Percentiles rank a stretch among this genome's conserved stretches.
Evolutionary conservation across 2,797 vertebrate genomes (phyloP).

Genomic region (Sebastes hopkinsi): DNA sequence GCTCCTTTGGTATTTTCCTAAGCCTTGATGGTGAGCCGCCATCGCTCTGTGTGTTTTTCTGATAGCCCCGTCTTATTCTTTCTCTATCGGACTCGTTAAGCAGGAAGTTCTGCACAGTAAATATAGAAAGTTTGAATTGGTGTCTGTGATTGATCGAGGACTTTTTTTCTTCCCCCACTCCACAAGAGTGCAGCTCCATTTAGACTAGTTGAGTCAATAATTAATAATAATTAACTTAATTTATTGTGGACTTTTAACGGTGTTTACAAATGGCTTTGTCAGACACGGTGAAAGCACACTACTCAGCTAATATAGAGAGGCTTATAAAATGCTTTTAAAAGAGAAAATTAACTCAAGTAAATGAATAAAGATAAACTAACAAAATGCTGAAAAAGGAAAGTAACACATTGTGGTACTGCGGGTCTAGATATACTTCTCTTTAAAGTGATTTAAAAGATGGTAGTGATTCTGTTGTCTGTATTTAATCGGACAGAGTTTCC

Average conservation of each 20-base stretch:
- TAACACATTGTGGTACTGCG: not conserved
- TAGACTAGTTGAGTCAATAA: slow-evolving; percentile 10
- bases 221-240: slow-evolving; percentile 20
- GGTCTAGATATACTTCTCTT: not conserved
- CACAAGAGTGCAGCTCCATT: not conserved
- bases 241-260: not conserved
- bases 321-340: not conserved
- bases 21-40: slow-evolving; percentile 45
- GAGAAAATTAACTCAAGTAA: not conserved
- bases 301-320: not conserved
- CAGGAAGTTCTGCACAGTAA: slow-evolving; percentile 19
- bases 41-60: slow-evolving; percentile 43
- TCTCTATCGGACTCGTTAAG: slow-evolving; percentile 17
- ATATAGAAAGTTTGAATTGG: slow-evolving; percentile 22
- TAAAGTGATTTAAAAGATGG: not conserved
- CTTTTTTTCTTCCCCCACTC: not conserved
- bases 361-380: not conserved
- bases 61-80: slow-evolving; percentile 23
- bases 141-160: not conserved
- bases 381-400: not conserved
- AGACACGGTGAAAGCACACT: not conserved
- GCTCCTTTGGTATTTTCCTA: slow-evolving; percentile 57
- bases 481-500: not conserved
- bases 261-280: slow-evolving; percentile 11
- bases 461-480: not conserved